Evolutionary conservation across 2,888 invertebrate genomes (phyloP), one percentile per base, ranked within the genome.

Genomic region (Phalera bucephala): DNA sequence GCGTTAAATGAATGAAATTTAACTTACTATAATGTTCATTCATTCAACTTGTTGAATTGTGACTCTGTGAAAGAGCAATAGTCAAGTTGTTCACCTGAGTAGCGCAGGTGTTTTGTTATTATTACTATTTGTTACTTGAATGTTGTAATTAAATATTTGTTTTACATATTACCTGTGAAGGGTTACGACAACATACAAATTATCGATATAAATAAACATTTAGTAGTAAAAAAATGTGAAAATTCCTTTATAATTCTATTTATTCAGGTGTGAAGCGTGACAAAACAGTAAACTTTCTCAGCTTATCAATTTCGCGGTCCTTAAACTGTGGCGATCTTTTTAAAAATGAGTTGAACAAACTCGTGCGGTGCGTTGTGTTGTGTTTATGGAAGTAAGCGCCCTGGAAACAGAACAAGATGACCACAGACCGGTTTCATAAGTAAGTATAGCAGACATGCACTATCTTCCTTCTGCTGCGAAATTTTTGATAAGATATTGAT

Each of bases 381-480:
- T 61, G 48, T 44, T 46, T 51, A 40, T 45, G 36, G 30, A 9
- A 13, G 20, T 15, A 30, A 40, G 46, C 41, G 43, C 44, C 47
- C 35, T 46, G 44, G 41, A 53, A 45, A 34, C 37, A 39, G 13
- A 34, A 41, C 29, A 47, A 80, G 72, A 92, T 92, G 92, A 88
- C 91, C 58, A 92, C 92, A 29, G 91, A 92, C 74, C 86, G 92
- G 74, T 92, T 91, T 74, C 92, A 92, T 74, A 92, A 92, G 92
- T 92, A 80, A 90, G 92, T 91, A 53, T 40, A 38, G 29, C 44
- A 52, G 33, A 36, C 51, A 48, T 46, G 20, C 21, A 14, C 27
- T 27, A 28, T 15, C 10, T 2, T 3, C 3, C 15, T 14, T 31
- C 8, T 32, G 4, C 40, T 32, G 30, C 41, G 36, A n/a, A 45